phyloP scores from a whole-genome alignment of 1,140 invertebrate species.

The Brachionus manjavacas region DNA sequence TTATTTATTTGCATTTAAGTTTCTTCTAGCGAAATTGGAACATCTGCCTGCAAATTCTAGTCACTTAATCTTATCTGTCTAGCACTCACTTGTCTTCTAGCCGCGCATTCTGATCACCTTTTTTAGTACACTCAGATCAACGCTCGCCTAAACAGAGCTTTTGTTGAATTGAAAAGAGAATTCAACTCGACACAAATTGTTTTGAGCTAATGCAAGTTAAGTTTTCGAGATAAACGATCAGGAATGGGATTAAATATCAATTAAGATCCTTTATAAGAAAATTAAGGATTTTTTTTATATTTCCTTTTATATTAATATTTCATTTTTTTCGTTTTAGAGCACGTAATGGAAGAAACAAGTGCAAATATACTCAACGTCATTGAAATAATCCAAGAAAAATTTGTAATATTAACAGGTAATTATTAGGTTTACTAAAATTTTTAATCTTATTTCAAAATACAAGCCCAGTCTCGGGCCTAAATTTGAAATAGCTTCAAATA shows the following conservation, averaged over 20 bases:
- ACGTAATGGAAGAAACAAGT: constrained; percentile 43
- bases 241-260: background rate
- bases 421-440: background rate
- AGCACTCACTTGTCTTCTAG: background rate
- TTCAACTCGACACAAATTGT: background rate
- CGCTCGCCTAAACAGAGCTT: background rate
- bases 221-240: background rate
- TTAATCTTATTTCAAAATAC: background rate
- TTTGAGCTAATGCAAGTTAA: background rate
- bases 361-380: constrained; percentile 40
- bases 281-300: background rate
- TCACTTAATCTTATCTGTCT: background rate
- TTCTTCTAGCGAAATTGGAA: background rate
- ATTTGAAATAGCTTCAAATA: constrained; percentile 10
- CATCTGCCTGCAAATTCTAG: background rate
- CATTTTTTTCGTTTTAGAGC: constrained; percentile 4
- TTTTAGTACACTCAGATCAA: background rate
- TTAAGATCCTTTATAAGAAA: background rate
- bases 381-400: constrained; percentile 42
- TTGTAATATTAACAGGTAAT: constrained; percentile 42
- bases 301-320: background rate
- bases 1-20: background rate
- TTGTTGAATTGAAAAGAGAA: background rate
- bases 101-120: background rate
- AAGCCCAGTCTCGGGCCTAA: background rate